Percentiles rank a stretch among this genome's conserved stretches.
phyloP scores from a whole-genome alignment of 1,140 invertebrate genomes.

The Platorchestia sp. region DNA sequence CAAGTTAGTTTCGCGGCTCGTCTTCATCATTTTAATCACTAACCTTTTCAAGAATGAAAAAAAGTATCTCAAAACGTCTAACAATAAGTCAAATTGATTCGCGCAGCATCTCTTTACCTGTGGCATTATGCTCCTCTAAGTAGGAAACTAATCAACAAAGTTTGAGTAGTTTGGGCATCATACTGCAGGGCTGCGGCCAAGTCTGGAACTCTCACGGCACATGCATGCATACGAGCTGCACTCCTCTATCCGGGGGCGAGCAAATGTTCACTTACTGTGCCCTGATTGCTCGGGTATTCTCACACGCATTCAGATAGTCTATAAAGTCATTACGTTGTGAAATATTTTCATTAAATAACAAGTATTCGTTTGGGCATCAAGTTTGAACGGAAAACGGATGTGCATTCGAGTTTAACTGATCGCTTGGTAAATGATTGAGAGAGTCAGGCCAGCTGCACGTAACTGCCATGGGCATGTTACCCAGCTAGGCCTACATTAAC shows the following conservation, averaged over 20 bases:
- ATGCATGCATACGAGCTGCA: not conserved
- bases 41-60: not conserved
- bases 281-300: no score
- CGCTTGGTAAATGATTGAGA: no score
- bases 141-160: constrained; percentile 24
- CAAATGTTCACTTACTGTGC: no score
- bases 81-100: not conserved
- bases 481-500: no score
- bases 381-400: no score
- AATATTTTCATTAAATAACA: no score
- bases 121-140: not conserved
- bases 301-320: no score
- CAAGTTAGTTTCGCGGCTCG: not conserved
- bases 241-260: not conserved
- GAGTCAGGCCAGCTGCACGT: no score
- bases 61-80: not conserved
- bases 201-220: not conserved
- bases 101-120: not conserved
- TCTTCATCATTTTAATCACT: not conserved
- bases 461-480: no score
- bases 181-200: not conserved
- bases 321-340: no score
- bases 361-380: no score
- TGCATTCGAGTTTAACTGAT: no score
- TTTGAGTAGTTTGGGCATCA: not conserved